phyloP scores from a whole-genome alignment of 1,140 invertebrate genomes.

The Apis florea region DNA sequence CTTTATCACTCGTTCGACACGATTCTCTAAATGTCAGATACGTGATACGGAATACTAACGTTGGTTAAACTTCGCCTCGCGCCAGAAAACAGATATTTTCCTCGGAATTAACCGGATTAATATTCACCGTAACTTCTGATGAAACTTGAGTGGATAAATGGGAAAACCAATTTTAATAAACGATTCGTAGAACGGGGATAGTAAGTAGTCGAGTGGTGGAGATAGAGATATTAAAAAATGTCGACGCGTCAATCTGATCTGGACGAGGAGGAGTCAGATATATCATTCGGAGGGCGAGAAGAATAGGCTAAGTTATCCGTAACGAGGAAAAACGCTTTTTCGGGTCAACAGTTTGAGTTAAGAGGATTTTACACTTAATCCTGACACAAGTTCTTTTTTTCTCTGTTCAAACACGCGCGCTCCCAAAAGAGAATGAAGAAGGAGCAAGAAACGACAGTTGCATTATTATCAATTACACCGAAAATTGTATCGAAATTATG shows the following conservation, averaged over 20 bases:
- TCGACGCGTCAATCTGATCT: background rate
- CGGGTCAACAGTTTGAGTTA: background rate
- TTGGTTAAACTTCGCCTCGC: too few species aligned
- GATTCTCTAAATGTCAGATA: too few species aligned
- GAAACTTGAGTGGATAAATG: background rate
- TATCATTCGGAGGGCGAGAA: background rate
- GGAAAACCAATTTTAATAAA: background rate
- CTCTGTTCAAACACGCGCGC: background rate
- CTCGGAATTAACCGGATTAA: too few species aligned
- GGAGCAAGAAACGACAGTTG: background rate
- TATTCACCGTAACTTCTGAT: too few species aligned
- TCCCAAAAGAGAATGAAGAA: background rate
- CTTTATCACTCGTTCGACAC: too few species aligned
- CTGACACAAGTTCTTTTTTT: background rate
- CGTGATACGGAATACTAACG: too few species aligned
- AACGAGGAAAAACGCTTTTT: slow-evolving; percentile 10
- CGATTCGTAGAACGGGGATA: too few species aligned
- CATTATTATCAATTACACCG: too few species aligned
- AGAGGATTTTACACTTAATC: background rate
- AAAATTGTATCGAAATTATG: too few species aligned
- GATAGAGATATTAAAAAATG: background rate
- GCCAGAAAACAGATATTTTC: too few species aligned
- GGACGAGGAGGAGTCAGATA: too few species aligned
- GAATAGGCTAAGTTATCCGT: background rate
- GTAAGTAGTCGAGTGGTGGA: background rate